Base-by-base conservation (phyloP, 1,140 invertebrate species). In the Mycetomoellerius zeteki region DNA sequence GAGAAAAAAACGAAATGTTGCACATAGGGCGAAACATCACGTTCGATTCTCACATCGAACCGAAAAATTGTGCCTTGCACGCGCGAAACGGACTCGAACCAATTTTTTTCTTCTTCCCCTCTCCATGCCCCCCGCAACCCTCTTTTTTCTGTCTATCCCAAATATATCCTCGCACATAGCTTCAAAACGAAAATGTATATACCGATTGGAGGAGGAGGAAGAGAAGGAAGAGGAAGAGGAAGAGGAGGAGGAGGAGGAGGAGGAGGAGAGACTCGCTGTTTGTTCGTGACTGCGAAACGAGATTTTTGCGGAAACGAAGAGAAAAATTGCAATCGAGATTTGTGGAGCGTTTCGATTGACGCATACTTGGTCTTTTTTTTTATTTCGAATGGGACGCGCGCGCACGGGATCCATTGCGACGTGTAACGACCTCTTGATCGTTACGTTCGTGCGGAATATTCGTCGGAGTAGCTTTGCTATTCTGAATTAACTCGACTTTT, bases 261-360 rank as follows among this genome's bases (percentile, higher is more conserved):
- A 7, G 30, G 50, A 12, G 10, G 5, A 1, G 67, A 21, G 24
- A 14, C 3, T 8, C 75, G 69, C 71, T 90, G 84, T 73, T 77
- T 65, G 81, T 85, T 75, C 86, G 69, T 56, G 62, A 76, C 72
- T 84, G 52, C 56, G 64, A 65, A 89, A 89, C 88, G 86, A 89
- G 78, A 84, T 87, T 89, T 86, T 76, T 67, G 76, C 62, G 78
- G 58, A 65, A 78, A 58, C 80, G 56, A 43, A 78, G 52, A 47
- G 72, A 78, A 89, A 89, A 89, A 90, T 78, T 89, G 89, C 88
- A 78, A 84, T 87, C 72, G 84, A 84, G 87, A 89, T 86, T 78
- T 72, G 56, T 80, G 87, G 64, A 52, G 37, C 85, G 47, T 52
- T 89, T 89, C 88, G 84, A 90, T 86, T 78, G 77, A 69, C 76